These are phyloP conservation scores for Ooceraea biroi DNA, from an alignment of 1,140 invertebrate species.

Conservation along the genomic window DNA sequence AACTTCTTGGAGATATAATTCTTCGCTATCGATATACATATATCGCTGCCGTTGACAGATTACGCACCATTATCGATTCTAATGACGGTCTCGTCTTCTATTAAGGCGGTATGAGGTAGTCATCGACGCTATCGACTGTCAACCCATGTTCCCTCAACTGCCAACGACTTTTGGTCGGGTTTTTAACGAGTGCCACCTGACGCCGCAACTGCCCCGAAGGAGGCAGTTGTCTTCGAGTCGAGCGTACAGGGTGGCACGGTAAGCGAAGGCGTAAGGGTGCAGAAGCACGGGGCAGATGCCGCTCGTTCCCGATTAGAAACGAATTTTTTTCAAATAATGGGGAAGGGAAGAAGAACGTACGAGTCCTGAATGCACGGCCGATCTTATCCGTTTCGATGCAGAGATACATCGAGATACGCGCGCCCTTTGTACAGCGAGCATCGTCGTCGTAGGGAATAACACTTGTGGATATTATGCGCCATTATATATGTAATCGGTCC, in stretches of 20 bases:
- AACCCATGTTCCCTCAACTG: constrained; percentile 58
- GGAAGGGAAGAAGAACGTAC: constrained; percentile 3
- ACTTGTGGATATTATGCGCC: constrained; percentile 13
- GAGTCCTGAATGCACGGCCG: constrained; percentile 23
- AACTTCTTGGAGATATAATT: not conserved
- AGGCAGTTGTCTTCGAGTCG: constrained; percentile 78
- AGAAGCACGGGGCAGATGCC: constrained; percentile 79
- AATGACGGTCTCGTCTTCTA: constrained; percentile 36
- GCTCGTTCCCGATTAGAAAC: constrained; percentile 77
- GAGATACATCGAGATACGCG: constrained; percentile 40
- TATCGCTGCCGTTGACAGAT: constrained; percentile 37
- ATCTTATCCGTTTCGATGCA: constrained; percentile 60
- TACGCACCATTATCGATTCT: constrained; percentile 52
- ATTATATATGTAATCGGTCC: constrained; percentile 58
- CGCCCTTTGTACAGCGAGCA: not conserved
- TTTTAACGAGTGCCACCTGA: constrained; percentile 81
- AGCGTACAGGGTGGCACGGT: constrained; percentile 60
- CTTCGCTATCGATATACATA: constrained; percentile 1
- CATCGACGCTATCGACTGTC: constrained; percentile 65
- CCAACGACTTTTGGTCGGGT: constrained; percentile 53
- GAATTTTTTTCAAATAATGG: constrained; percentile 72
- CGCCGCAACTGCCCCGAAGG: constrained; percentile 80
- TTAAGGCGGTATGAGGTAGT: constrained; percentile 41
- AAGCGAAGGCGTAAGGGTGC: constrained; percentile 73
- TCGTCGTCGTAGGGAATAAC: constrained; percentile 5